Evolutionary conservation across 2,797 vertebrate genomes (phyloP).

Genomic region (Artibeus lituratus): DNA sequence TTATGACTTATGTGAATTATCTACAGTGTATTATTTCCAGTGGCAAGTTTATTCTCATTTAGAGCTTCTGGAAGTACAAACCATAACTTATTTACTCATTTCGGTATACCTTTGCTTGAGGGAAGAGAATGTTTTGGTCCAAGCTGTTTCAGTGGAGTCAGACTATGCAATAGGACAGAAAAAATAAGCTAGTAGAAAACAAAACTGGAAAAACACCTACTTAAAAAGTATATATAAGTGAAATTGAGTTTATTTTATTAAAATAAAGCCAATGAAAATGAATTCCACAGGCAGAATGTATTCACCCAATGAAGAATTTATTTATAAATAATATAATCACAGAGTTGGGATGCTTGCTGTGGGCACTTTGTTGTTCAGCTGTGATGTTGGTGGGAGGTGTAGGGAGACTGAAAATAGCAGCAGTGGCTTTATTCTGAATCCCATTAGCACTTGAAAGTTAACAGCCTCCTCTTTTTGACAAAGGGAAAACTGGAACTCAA

Average conservation of each 20-base stretch:
- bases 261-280: not conserved
- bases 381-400: not conserved
- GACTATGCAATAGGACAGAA: not conserved
- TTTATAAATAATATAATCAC: not conserved
- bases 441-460: not conserved
- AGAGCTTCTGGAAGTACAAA: not conserved
- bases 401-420: not conserved
- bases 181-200: not conserved
- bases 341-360: not conserved
- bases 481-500: not conserved
- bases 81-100: not conserved
- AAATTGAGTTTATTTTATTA: constrained; percentile 22
- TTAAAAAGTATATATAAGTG: not conserved
- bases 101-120: not conserved
- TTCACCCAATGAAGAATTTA: not conserved
- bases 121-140: constrained; percentile 7
- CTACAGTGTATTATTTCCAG: not conserved
- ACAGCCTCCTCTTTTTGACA: not conserved
- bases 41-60: constrained; percentile 20
- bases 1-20: not conserved
- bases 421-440: not conserved
- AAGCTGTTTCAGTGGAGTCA: not conserved
- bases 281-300: not conserved
- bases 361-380: not conserved
- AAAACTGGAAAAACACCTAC: not conserved